Percentiles rank a stretch among this genome's conserved stretches.
Conservation (phyloP, 2,797 vertebrate species). For the Pteronotus mesoamericanus region DNA sequence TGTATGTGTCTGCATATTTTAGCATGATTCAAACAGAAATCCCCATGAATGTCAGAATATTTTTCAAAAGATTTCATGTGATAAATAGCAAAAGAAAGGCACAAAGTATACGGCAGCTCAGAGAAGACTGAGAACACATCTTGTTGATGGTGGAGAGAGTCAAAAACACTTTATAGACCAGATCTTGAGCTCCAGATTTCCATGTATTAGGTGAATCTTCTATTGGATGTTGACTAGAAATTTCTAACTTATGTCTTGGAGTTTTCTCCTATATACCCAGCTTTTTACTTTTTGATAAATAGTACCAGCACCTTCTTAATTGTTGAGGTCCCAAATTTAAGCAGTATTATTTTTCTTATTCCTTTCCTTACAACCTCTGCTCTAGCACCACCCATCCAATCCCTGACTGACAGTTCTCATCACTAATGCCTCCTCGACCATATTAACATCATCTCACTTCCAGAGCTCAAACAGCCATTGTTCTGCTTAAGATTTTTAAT, state of each 20-base stretch:
- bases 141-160: not conserved
- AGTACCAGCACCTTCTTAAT: not conserved
- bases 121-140: not conserved
- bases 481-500: not conserved
- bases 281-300: not conserved
- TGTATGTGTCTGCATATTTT: not conserved
- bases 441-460: not conserved
- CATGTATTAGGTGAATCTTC: not conserved
- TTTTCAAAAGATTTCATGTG: not conserved
- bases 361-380: fast-evolving
- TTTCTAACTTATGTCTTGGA: not conserved
- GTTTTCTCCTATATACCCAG: not conserved
- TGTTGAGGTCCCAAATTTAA: not conserved
- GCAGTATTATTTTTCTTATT: not conserved
- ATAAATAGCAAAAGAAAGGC: not conserved
- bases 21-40: not conserved
- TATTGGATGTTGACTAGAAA: not conserved
- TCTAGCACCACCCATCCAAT: not conserved
- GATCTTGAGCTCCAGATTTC: not conserved
- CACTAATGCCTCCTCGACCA: no score
- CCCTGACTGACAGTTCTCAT: not conserved
- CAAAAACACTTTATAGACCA: not conserved
- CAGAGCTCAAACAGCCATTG: not conserved
- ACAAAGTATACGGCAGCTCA: not conserved
- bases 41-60: not conserved